Evolutionary conservation across 2,113 vertebrate genomes (phyloP), one percentile per base, ranked within the genome.

Genomic region (Cairina moschata): DNA sequence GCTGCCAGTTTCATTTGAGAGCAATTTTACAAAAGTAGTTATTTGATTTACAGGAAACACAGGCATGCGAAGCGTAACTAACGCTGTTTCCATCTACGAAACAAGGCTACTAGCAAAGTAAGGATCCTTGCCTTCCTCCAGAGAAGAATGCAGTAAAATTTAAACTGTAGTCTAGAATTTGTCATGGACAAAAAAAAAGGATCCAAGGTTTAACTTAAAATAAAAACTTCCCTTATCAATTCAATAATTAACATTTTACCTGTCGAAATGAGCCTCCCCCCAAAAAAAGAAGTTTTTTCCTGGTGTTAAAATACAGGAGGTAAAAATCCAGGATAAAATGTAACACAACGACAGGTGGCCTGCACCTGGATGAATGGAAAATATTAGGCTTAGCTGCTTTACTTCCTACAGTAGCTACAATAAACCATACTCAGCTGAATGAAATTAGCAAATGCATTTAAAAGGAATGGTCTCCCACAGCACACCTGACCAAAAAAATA

Each of bases 341-440:
- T 86, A 91, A 94, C 48, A 69, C 52, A 94, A 55, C 81, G 83
- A 94, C 96, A 98, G 97, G 97, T 98, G 96, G 89, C 97, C 95
- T 90, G 96, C 97, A 98, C 97, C 96, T 98, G 95, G 94, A 56
- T 60, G 77, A 86, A 96, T 78, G 86, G 87, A 90, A 95, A 95
- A 86, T 73, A 95, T 16, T 83, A 80, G 63, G 9, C 32, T 74
- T 67, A 83, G 76, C 52, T 48, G 75, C 80, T 96, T 94, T 92
- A 77, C 78, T 96, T 97, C 95, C 93, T 95, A 94, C 76, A 95
- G 94, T 94, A 97, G 96, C 93, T 86, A 69, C 77, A 96, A 72
- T 90, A 96, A 96, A 89, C 44, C 22, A 46, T 60, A 68, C 77
- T 97, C 59, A 83, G 66, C 58, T 90, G 88, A 96, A 79, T 88